Percentiles rank a stretch among this genome's conserved stretches.
These are phyloP conservation scores for Paramacrobiotus metropolitanus DNA, from an alignment of 1,140 invertebrate species.

Conservation along the genomic window DNA sequence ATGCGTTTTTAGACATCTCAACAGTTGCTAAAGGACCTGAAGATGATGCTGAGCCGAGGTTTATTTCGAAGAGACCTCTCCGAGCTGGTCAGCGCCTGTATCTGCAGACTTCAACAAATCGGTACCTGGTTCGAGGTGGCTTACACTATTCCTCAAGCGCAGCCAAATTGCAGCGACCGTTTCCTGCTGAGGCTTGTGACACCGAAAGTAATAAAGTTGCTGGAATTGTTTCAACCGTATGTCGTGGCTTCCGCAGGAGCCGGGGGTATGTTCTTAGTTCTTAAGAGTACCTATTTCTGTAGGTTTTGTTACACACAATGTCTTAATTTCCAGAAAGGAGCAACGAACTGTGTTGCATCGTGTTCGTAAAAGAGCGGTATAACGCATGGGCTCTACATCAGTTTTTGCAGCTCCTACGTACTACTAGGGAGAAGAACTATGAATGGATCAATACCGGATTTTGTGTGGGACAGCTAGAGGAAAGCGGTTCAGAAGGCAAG, in stretches of 20 bases:
- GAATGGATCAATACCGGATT: not conserved
- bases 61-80: not conserved
- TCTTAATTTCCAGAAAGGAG: constrained; percentile 14
- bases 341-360: constrained; percentile 19
- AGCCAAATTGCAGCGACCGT: not conserved
- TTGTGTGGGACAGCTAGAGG: not conserved
- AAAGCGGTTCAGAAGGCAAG: too few species aligned
- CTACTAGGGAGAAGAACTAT: not conserved
- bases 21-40: too few species aligned
- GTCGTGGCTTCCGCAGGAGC: too few species aligned
- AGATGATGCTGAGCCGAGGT: not conserved
- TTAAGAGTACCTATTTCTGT: not conserved
- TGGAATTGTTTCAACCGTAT: too few species aligned
- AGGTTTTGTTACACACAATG: not conserved
- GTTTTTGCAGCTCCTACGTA: constrained; percentile 15
- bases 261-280: not conserved
- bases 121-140: not conserved
- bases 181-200: too few species aligned
- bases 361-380: constrained; percentile 22
- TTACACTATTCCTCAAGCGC: not conserved
- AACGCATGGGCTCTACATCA: constrained; percentile 22
- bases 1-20: too few species aligned
- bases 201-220: too few species aligned
- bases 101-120: not conserved
- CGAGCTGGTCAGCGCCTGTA: not conserved